phyloP scores from a whole-genome alignment of 2,113 vertebrate genomes.

The Labrus mixtus region DNA sequence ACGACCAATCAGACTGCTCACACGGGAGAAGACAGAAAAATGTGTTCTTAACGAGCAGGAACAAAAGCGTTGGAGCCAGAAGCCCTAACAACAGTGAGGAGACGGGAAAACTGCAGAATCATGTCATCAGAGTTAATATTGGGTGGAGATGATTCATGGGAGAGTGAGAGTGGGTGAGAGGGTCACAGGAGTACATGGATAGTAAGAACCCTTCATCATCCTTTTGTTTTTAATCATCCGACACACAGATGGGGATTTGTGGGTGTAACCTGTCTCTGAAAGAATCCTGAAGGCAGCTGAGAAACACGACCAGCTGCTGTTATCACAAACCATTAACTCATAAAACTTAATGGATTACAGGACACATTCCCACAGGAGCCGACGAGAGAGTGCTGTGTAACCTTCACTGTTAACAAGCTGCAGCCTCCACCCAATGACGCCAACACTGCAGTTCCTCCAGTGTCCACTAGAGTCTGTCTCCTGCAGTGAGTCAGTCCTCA shows the following conservation, averaged over 20 bases:
- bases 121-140: constrained; percentile 30
- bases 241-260: constrained; percentile 49
- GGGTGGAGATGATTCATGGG: constrained; percentile 43
- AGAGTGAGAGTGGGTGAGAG: constrained; percentile 23
- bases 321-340: constrained; percentile 56
- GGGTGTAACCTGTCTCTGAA: constrained; percentile 52
- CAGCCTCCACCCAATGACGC: not conserved
- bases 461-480: too few relatives aligned
- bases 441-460: not conserved
- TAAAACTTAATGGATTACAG: constrained; percentile 16
- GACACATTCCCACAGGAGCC: constrained; percentile 3
- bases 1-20: constrained; percentile 69
- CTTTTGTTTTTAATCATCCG: constrained; percentile 41
- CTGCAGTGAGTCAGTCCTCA: too few relatives aligned
- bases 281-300: constrained; percentile 16
- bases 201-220: constrained; percentile 33
- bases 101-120: constrained; percentile 45
- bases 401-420: too few relatives aligned
- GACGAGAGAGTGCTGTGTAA: too few relatives aligned
- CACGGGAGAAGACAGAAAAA: constrained; percentile 31
- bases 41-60: constrained; percentile 36
- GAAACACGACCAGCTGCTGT: constrained; percentile 57
- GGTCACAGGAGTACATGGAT: constrained; percentile 20
- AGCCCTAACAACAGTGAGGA: constrained; percentile 35
- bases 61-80: constrained; percentile 43